A percentile compares a stretch with the other conserved stretches of the same genome.
Evolutionary conservation across 2,888 invertebrate species (phyloP).

Genomic region (Chrysodeixis includens): DNA sequence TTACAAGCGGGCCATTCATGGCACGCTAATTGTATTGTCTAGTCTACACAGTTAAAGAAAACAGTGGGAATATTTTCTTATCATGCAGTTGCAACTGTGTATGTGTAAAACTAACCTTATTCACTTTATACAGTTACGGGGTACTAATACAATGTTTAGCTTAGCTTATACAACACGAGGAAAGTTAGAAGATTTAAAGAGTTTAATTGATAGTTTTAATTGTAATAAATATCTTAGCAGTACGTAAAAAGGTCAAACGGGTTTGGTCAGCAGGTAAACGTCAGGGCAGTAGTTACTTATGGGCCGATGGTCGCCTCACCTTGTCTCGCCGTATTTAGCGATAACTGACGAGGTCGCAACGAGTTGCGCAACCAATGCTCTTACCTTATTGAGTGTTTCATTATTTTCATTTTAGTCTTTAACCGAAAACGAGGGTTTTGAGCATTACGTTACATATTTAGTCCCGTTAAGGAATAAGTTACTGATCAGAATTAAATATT

Average conservation of each 20-base stretch:
- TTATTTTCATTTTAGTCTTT: constrained; percentile 61
- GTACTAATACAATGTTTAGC: not conserved
- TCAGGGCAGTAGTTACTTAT: constrained; percentile 70
- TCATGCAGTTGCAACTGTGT: constrained; percentile 43
- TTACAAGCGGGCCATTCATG: constrained; percentile 52
- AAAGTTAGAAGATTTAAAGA: not conserved
- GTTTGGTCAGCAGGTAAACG: constrained; percentile 61
- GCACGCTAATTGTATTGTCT: constrained; percentile 48
- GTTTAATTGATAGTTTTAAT: constrained; percentile 10
- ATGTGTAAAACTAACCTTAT: constrained; percentile 31
- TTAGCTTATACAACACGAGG: not conserved
- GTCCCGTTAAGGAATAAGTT: not conserved
- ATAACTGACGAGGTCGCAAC: constrained; percentile 82
- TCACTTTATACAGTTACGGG: constrained; percentile 23
- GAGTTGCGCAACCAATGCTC: constrained; percentile 76
- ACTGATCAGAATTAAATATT: not conserved
- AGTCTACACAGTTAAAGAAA: constrained; percentile 54
- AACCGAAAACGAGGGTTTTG: constrained; percentile 50
- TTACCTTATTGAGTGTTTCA: constrained; percentile 73
- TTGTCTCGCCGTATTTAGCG: constrained; percentile 82
- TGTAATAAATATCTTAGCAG: constrained; percentile 23
- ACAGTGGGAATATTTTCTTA: constrained; percentile 64
- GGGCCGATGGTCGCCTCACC: constrained; percentile 80
- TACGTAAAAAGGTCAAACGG: constrained; percentile 48
- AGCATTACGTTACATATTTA: not conserved